These are phyloP conservation scores for Heteronetta atricapilla DNA, from an alignment of 2,113 vertebrate genomes.

Conservation along the genomic window DNA sequence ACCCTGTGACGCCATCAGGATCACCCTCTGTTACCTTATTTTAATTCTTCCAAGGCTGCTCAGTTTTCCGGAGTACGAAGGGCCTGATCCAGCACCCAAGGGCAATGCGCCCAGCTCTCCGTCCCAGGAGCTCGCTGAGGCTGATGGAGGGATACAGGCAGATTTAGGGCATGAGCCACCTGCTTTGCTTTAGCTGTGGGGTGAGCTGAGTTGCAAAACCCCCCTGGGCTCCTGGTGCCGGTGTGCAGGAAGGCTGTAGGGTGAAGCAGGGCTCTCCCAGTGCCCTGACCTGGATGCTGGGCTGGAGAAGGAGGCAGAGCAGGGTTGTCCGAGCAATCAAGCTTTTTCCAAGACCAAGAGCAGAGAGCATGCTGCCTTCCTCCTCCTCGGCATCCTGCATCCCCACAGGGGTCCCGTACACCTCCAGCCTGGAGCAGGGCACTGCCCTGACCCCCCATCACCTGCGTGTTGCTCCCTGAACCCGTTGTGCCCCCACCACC, in stretches of 20 bases:
- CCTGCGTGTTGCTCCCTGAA: rapidly evolving
- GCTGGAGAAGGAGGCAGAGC: background rate
- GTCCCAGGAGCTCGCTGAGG: background rate
- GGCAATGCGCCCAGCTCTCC: background rate
- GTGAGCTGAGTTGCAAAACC: background rate
- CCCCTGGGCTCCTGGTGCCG: background rate
- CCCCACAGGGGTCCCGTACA: background rate
- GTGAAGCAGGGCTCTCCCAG: background rate
- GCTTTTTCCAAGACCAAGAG: background rate
- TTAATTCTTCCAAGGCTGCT: background rate
- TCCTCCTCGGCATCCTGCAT: background rate
- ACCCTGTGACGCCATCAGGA: rapidly evolving
- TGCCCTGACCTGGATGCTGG: background rate
- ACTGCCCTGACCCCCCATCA: background rate
- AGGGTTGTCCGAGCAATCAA: background rate
- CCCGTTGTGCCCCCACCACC: rapidly evolving
- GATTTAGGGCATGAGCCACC: background rate
- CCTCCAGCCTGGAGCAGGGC: background rate
- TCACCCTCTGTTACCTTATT: background rate
- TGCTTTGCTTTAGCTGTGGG: background rate
- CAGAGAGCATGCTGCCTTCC: background rate
- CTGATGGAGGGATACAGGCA: background rate
- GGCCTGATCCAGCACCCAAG: background rate
- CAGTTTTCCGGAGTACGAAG: background rate
- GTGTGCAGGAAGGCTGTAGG: rapidly evolving